Percentiles rank a stretch among this genome's conserved stretches.
Conservation (phyloP, 2,113 vertebrate species). For the Ciconia boyciana region DNA sequence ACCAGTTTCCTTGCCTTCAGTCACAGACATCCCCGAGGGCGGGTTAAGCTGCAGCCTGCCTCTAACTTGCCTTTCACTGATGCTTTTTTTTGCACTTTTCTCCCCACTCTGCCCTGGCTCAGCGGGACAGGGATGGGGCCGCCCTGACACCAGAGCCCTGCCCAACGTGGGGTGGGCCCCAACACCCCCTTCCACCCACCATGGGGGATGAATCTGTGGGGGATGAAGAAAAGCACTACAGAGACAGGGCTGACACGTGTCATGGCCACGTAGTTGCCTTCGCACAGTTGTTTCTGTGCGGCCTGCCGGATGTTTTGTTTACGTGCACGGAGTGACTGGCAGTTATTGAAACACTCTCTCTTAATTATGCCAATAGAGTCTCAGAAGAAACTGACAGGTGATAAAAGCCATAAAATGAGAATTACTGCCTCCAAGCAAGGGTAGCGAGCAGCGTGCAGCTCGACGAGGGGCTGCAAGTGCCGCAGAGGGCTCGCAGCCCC, state of each 20-base stretch:
- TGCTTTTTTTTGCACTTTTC: neutral
- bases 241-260: neutral
- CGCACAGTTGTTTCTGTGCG: rapidly evolving
- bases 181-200: neutral
- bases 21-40: neutral
- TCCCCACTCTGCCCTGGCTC: neutral
- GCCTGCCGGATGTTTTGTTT: rapidly evolving
- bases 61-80: neutral
- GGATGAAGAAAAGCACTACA: neutral
- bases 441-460: rapidly evolving
- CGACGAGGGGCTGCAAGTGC: rapidly evolving
- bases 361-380: neutral
- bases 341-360: neutral
- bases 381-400: neutral
- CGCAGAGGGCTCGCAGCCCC: rapidly evolving
- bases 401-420: neutral
- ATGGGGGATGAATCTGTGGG: neutral
- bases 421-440: neutral
- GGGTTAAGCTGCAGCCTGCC: neutral
- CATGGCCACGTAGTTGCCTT: rapidly evolving
- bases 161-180: rapidly evolving
- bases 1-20: neutral
- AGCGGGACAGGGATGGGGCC: neutral
- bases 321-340: rapidly evolving
- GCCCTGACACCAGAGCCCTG: neutral